phyloP scores from a whole-genome alignment of 2,797 vertebrate genomes.

The Tangara arthus region DNA sequence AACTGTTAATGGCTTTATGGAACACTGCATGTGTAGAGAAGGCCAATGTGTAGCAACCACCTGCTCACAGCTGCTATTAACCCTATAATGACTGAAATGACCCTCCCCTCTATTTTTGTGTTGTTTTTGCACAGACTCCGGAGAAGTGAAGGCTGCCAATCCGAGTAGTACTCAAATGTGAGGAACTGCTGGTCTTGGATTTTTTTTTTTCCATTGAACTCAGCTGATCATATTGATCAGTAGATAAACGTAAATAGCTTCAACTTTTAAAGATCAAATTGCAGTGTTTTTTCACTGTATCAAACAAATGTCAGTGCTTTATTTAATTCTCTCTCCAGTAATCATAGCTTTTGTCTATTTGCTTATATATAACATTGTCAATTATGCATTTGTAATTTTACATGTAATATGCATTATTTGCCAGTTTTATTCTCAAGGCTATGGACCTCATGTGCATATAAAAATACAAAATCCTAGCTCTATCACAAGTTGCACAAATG shows the following conservation, averaged over 20 bases:
- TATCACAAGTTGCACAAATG: conserved; percentile 92
- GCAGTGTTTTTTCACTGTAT: conserved; percentile 97
- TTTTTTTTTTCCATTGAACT: conserved; percentile 83
- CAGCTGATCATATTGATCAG: conserved; percentile 99
- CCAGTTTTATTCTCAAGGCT: conserved; percentile 87
- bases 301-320: conserved; percentile 87
- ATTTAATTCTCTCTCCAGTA: conserved; percentile 84
- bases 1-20: conserved; percentile 69
- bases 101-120: conserved; percentile 75
- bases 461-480: conserved; percentile 85
- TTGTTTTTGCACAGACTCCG: conserved; percentile 85
- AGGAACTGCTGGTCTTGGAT: conserved; percentile 85
- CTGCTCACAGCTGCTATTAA: conserved; percentile 81
- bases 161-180: conserved; percentile 84
- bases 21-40: conserved; percentile 75
- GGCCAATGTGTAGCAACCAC: conserved; percentile 74
- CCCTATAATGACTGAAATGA: conserved; percentile 81
- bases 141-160: conserved; percentile 89
- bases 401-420: conserved; percentile 91
- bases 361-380: conserved; percentile 88
- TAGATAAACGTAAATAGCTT: conserved; percentile 86
- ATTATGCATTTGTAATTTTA: conserved; percentile 93
- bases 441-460: conserved; percentile 91
- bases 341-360: conserved; percentile 83
- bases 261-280: conserved; percentile 83